Percentiles rank a stretch among this genome's conserved stretches.
Conservation (phyloP, 2,113 vertebrate genomes). For the Clarias batrachus region DNA sequence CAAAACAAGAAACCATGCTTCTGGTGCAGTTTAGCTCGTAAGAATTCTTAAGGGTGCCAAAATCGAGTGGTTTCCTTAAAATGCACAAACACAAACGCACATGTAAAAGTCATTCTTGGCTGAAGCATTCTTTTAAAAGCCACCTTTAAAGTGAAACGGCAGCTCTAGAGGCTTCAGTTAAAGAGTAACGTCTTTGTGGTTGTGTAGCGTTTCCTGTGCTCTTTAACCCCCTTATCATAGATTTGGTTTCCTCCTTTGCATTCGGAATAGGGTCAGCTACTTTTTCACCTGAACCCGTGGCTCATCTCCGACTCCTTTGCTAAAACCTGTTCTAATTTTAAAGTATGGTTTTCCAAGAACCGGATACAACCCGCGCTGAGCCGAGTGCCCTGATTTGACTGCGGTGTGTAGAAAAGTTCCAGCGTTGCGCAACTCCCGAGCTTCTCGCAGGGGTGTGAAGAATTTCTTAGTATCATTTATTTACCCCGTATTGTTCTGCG, state of each 20-base stretch:
- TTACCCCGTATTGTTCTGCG: conserved; percentile 29
- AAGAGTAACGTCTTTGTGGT: background rate
- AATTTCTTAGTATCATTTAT: conserved; percentile 50
- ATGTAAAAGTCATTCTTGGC: background rate
- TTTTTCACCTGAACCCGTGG: conserved; percentile 1
- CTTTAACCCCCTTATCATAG: background rate
- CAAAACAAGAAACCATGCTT: background rate
- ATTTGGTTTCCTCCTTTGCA: background rate
- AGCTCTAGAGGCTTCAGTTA: background rate
- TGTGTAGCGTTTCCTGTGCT: conserved; percentile 18
- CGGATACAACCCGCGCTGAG: background rate
- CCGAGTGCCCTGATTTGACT: background rate
- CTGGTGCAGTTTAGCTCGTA: background rate
- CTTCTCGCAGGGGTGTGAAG: conserved; percentile 41
- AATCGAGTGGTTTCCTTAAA: background rate
- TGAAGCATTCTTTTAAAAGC: background rate
- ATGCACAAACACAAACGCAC: no score
- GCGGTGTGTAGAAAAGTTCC: conserved; percentile 39
- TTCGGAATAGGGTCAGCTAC: conserved; percentile 2
- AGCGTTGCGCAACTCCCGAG: conserved; percentile 55
- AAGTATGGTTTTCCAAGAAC: conserved; percentile 19
- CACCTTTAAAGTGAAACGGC: background rate
- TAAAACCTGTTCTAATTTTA: conserved; percentile 14
- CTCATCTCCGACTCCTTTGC: background rate
- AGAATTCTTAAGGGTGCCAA: background rate